These are phyloP conservation scores for Choloepus didactylus DNA, from an alignment of 2,797 vertebrate genomes.

Conservation along the genomic window DNA sequence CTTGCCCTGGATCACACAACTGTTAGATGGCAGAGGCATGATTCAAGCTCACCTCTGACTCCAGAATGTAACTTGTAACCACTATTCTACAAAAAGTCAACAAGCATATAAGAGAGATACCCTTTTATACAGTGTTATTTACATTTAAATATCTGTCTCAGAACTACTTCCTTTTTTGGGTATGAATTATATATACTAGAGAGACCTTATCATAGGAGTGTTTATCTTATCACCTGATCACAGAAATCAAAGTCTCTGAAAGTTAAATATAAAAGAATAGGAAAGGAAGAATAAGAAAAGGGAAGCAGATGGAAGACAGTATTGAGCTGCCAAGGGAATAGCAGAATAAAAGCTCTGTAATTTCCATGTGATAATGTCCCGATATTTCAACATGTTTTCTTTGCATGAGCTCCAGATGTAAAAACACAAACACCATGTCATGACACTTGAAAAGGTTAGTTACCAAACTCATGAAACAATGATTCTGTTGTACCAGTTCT, in stretches of 20 bases:
- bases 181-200: not conserved
- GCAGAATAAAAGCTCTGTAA: conserved; percentile 25
- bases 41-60: not conserved
- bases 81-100: not conserved
- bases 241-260: not conserved
- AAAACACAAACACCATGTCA: conserved; percentile 14
- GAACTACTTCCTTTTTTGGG: not conserved
- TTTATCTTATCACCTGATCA: conserved; percentile 1
- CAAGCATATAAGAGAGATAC: not conserved
- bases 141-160: conserved; percentile 30
- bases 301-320: not conserved
- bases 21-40: not conserved
- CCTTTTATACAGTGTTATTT: not conserved
- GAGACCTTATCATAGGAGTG: not conserved
- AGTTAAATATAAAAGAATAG: not conserved
- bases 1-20: not conserved
- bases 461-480: not conserved
- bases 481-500: not conserved
- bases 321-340: not conserved
- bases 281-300: too few relatives aligned
- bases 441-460: conserved; percentile 28
- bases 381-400: conserved; percentile 27
- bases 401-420: conserved; percentile 5
- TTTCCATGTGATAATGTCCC: not conserved
- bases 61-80: not conserved